Evolutionary conservation across 2,888 invertebrate genomes (phyloP).

Genomic region (Megamerina dolium): DNA sequence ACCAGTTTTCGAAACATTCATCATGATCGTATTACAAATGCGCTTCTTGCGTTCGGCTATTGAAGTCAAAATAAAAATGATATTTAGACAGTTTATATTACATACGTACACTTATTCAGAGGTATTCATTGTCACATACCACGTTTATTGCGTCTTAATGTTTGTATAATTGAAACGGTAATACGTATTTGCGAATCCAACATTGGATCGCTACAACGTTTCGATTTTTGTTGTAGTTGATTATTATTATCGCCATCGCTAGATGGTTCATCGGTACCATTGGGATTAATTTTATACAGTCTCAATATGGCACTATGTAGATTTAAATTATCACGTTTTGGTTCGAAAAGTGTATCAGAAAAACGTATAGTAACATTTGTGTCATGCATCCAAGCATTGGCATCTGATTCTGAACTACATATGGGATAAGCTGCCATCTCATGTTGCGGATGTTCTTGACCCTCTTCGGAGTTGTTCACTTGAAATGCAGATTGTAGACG

Average conservation of each 20-base stretch:
- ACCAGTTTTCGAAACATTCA: slow-evolving; percentile 42
- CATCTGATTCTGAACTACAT: slow-evolving; percentile 41
- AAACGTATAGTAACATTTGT: slow-evolving; percentile 44
- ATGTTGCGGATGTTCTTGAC: slow-evolving; percentile 33
- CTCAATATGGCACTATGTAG: slow-evolving; percentile 43
- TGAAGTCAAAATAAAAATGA: slow-evolving; percentile 9
- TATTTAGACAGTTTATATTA: slow-evolving; percentile 14
- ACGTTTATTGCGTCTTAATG: slow-evolving; percentile 40
- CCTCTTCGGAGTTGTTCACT: slow-evolving; percentile 27
- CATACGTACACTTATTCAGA: slow-evolving; percentile 1
- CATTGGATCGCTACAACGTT: slow-evolving; percentile 27
- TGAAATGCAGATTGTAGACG: slow-evolving; percentile 37
- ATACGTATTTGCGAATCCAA: slow-evolving; percentile 43
- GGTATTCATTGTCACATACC: slow-evolving; percentile 30
- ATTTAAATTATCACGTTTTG: slow-evolving; percentile 31
- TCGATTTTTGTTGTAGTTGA: slow-evolving; percentile 18
- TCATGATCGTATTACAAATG: slow-evolving; percentile 47
- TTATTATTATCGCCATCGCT: slow-evolving; percentile 8
- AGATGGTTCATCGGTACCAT: slow-evolving; percentile 19
- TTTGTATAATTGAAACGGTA: slow-evolving; percentile 44
- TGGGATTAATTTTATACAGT: slow-evolving; percentile 42
- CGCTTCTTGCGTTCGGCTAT: slow-evolving; percentile 43
- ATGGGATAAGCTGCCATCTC: slow-evolving; percentile 47
- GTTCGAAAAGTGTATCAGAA: slow-evolving; percentile 41
- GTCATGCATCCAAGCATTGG: slow-evolving; percentile 39